A percentile compares a stretch with the other conserved stretches of the same genome.
Conservation (phyloP, 1,140 invertebrate species). For the Brachionus paranguensis region DNA sequence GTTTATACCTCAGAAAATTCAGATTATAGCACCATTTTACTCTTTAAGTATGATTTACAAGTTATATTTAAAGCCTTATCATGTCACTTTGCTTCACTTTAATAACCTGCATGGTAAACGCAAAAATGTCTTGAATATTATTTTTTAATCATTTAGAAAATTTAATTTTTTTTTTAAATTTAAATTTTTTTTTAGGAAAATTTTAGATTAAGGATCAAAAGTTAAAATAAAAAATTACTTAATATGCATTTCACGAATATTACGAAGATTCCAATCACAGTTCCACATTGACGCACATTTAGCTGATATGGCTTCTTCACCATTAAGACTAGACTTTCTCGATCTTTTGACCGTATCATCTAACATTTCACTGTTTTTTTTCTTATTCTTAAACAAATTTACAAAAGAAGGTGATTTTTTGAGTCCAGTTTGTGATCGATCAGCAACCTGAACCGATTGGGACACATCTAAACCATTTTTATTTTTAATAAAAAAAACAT, state of each 20-base stretch:
- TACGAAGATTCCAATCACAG: slow-evolving; percentile 16
- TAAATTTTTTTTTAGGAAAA: background rate
- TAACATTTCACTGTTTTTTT: slow-evolving; percentile 14
- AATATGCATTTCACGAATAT: background rate
- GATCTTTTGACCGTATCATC: slow-evolving; percentile 40
- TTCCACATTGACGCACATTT: slow-evolving; percentile 26
- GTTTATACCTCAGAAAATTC: no score
- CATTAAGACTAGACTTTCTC: background rate
- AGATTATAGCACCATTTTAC: no score
- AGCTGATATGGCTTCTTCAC: background rate
- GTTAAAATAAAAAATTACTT: background rate
- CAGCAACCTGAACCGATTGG: slow-evolving; percentile 41
- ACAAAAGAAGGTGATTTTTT: background rate
- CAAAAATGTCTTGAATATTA: background rate
- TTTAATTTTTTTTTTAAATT: background rate
- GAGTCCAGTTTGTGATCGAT: background rate
- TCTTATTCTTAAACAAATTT: background rate
- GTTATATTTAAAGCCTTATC: no score
- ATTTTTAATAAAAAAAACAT: slow-evolving; percentile 27
- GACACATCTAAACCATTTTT: slow-evolving; percentile 40
- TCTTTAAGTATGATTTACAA: no score
- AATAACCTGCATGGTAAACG: background rate
- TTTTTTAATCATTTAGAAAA: no score
- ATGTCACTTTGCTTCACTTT: no score
- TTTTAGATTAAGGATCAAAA: background rate